Base-by-base conservation (phyloP, 2,113 vertebrate species). In the Recurvirostra avosetta region DNA sequence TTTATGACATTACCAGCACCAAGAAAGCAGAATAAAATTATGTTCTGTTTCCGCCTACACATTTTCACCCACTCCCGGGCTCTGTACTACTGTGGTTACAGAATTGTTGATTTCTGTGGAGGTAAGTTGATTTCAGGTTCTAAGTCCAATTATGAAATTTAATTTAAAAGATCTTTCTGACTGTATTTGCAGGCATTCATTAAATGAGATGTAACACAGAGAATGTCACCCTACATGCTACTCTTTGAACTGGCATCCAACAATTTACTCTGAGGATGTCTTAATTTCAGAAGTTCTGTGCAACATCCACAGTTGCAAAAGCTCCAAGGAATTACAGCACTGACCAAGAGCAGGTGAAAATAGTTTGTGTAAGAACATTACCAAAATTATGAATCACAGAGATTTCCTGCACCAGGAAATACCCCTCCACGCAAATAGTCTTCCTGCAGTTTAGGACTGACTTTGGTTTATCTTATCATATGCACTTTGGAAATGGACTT, bases 1-100 rank as follows among this genome's bases (percentile, higher is more conserved):
- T 96, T 95, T 96, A 94, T 96, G 95, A 94, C 88, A 93, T 95
- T 97, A 79, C 66, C 82, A 93, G 91, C 82, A 88, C 80, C 67
- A 86, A 92, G 94, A 95, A 93, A 86, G 62, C 75, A 80, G 73
- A 93, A 96, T 93, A 81, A 88, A 93, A 96, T 96, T 86, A 87
- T 96, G 91, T 84, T 96, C 91, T 80, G 43, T 94, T 94, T 96
- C 94, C 1, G 0, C 94, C 93, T 87, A 85, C 89, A 36, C 20
- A 2, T 77, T 77, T 91, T 94, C 93, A 90, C 87, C 92, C 85
- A 87, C 93, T 93, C 71, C 76, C 53, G 66, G 82, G 20, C 32
- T 88, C 91, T 68, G 38, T 62, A 74, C 47, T 30, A 49, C 81
- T 26, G 62, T 59, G 34, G 50, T 72, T 93, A 45, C 26, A 62